A percentile compares a stretch with the other conserved stretches of the same genome.
Conservation (phyloP, 2,797 vertebrate genomes). For the Euthynnus affinis region DNA sequence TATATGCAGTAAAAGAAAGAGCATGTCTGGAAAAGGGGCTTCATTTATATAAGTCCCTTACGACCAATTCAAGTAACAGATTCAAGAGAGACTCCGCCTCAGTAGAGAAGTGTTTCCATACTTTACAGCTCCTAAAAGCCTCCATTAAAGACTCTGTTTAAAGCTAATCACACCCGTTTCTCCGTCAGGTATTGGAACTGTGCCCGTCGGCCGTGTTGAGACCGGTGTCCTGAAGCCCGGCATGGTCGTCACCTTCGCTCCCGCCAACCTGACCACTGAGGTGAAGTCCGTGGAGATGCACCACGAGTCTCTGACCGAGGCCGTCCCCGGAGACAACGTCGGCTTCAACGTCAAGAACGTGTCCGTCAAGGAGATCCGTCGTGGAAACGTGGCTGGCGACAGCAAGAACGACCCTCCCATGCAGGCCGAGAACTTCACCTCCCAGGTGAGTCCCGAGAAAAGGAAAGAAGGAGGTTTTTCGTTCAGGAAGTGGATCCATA, state of each 20-base stretch:
- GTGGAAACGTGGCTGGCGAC: conserved; percentile 87
- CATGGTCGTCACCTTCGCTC: conserved; percentile 87
- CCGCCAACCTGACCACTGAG: conserved; percentile 85
- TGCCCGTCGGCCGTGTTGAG: conserved; percentile 87
- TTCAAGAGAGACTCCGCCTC: too few relatives aligned
- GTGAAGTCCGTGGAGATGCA: conserved; percentile 91
- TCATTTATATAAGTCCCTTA: too few relatives aligned
- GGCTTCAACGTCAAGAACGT: conserved; percentile 91
- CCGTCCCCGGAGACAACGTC: conserved; percentile 86
- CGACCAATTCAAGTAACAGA: too few relatives aligned
- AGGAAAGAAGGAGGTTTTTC: too few relatives aligned
- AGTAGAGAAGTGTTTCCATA: too few relatives aligned
- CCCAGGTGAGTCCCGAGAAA: conserved; percentile 76
- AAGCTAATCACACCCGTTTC: not conserved
- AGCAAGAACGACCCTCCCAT: conserved; percentile 87
- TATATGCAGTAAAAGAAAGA: too few relatives aligned
- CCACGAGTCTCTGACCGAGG: conserved; percentile 85
- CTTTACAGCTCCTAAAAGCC: not conserved
- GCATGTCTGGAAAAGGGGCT: too few relatives aligned
- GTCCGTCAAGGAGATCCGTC: conserved; percentile 87
- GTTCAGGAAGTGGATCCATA: too few relatives aligned
- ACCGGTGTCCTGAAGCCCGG: conserved; percentile 86
- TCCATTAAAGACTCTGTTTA: not conserved
- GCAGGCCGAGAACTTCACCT: conserved; percentile 80
- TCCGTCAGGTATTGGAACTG: conserved; percentile 86